Evolutionary conservation across 2,797 vertebrate genomes (phyloP), one percentile per base, ranked within the genome.

Genomic region (Mastacembelus armatus): DNA sequence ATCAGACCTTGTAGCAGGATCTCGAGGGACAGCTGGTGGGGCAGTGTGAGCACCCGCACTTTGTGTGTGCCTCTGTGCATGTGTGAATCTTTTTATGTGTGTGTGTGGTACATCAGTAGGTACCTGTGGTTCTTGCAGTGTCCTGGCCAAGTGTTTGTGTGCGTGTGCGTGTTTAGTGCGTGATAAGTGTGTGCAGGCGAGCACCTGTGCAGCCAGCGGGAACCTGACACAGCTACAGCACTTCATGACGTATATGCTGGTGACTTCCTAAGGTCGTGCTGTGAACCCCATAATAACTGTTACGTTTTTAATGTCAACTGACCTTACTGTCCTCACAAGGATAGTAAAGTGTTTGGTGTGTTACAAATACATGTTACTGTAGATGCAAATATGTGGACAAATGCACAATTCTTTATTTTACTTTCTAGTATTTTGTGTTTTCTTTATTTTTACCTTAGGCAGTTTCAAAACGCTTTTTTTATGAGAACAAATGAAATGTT

Each of bases 131-230:
- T 62, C 30, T 64, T 66, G 68, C 68, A 65, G 74, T 72, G 59
- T 64, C 52, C 67, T 51, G 26, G 69, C 77, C 74, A 73, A 66
- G 43, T 72, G 48, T 83, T 24, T 68, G 27, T 68, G 57, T 52
- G 44, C 51, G 43, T 68, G 35, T 52, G 43, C 54, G 57, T 51
- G 61, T 70, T 42, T 40, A 32, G 45, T 51, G n/a, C n/a, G n/a
- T n/a, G n/a, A n/a, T n/a, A n/a, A n/a, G 71, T 77, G 36, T 59
- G 75, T 66, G 65, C 19, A 42, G 72, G 67, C 33, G 77, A 88
- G 71, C 90, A 92, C 85, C 89, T 92, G 88, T 81, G 78, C 83
- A 81, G 74, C 69, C 86, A 88, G 87, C 84, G 80, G 88, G 87
- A 77, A 48, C 49, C 76, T 86, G 88, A 78, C 83, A 85, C 61